phyloP scores from a whole-genome alignment of 2,888 invertebrate genomes.

The Rotaria macrura region DNA sequence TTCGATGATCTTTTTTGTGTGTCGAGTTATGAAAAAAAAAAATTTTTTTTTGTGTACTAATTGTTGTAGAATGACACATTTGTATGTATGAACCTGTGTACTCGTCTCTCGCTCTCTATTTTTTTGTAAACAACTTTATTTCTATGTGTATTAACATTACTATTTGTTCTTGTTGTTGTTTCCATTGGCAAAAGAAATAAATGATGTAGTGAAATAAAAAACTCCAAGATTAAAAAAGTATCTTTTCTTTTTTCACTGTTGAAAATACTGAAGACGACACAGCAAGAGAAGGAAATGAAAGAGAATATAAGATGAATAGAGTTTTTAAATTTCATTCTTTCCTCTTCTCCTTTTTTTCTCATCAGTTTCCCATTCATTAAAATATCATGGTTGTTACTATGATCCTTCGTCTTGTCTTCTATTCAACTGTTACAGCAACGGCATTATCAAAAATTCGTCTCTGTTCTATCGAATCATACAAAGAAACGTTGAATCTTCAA shows the following conservation, averaged over 20 bases:
- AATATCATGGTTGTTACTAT: not conserved
- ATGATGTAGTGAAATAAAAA: not conserved
- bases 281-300: not conserved
- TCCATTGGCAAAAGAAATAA: not conserved
- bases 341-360: not conserved
- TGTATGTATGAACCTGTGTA: not conserved
- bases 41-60: not conserved
- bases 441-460: not conserved
- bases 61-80: constrained; percentile 6
- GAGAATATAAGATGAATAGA: not conserved
- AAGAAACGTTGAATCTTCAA: not conserved
- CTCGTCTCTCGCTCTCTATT: not conserved
- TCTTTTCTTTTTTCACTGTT: not conserved
- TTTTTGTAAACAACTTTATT: not conserved
- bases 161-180: constrained; percentile 10
- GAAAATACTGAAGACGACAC: not conserved
- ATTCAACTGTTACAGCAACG: not conserved
- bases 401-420: not conserved
- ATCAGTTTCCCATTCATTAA: not conserved
- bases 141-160: not conserved
- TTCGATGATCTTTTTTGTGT: not conserved
- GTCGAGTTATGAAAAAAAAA: not conserved
- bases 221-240: not conserved
- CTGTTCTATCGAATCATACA: not conserved
- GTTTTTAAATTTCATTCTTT: not conserved